Evolutionary conservation across 2,113 vertebrate species (phyloP).

Genomic region (Carlito syrichta): DNA sequence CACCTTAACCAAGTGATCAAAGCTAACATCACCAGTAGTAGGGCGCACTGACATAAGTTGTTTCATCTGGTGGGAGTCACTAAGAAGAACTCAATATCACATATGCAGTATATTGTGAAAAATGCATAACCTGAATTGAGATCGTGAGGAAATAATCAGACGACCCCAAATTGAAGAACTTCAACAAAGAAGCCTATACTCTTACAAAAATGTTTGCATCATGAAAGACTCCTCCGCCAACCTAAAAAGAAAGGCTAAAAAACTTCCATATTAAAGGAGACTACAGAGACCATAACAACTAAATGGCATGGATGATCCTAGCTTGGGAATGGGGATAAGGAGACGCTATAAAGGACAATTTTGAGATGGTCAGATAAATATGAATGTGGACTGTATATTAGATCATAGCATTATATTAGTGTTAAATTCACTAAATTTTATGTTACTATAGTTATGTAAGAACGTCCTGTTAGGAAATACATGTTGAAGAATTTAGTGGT

Average conservation of each 20-base stretch:
- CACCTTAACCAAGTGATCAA: background rate
- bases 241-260: background rate
- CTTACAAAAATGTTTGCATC: background rate
- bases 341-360: background rate
- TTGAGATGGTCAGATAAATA: background rate
- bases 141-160: background rate
- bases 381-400: background rate
- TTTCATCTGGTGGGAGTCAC: background rate
- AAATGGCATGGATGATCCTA: background rate
- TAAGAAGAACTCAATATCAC: background rate
- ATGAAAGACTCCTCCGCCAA: background rate
- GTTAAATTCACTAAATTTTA: background rate
- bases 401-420: background rate
- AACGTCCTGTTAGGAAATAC: background rate
- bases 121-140: background rate
- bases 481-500: background rate
- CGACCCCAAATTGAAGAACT: background rate
- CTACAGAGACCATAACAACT: background rate
- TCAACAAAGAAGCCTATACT: background rate
- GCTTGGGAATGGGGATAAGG: background rate
- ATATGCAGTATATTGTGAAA: background rate
- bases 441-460: background rate
- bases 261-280: background rate
- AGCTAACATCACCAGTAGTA: background rate
- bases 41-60: background rate